These are phyloP conservation scores for Mormoops blainvillei DNA, from an alignment of 2,113 vertebrate species.

Conservation along the genomic window DNA sequence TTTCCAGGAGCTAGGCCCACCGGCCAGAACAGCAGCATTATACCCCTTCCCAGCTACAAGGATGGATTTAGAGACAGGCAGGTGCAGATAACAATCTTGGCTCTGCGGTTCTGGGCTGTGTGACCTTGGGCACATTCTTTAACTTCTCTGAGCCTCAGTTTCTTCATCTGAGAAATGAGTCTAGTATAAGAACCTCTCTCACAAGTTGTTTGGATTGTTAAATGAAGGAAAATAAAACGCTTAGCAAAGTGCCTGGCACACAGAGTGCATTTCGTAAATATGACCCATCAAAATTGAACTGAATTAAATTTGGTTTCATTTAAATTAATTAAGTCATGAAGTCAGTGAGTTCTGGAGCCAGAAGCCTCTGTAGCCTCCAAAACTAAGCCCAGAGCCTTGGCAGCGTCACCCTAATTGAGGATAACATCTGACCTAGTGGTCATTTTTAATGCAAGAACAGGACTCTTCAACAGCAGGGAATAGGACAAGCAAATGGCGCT, in stretches of 20 bases:
- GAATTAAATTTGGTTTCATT: constrained; percentile 55
- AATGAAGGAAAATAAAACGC: constrained; percentile 20
- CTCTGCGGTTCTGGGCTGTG: background rate
- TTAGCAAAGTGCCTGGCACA: constrained; percentile 28
- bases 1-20: background rate
- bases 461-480: background rate
- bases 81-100: background rate
- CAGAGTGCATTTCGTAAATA: background rate
- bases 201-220: background rate
- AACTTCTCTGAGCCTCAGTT: background rate
- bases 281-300: constrained; percentile 35
- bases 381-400: constrained; percentile 17
- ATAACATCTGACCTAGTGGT: background rate
- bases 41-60: background rate
- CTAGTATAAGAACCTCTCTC: background rate
- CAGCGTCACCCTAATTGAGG: background rate
- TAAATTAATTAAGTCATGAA: constrained; percentile 67
- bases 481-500: background rate
- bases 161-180: background rate
- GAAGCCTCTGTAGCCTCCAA: constrained; percentile 32
- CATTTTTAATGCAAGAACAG: background rate
- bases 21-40: background rate
- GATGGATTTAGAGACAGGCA: background rate
- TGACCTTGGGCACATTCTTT: background rate
- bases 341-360: constrained; percentile 52